These are phyloP conservation scores for Plusia festucae DNA, from an alignment of 2,888 invertebrate species.

Conservation along the genomic window DNA sequence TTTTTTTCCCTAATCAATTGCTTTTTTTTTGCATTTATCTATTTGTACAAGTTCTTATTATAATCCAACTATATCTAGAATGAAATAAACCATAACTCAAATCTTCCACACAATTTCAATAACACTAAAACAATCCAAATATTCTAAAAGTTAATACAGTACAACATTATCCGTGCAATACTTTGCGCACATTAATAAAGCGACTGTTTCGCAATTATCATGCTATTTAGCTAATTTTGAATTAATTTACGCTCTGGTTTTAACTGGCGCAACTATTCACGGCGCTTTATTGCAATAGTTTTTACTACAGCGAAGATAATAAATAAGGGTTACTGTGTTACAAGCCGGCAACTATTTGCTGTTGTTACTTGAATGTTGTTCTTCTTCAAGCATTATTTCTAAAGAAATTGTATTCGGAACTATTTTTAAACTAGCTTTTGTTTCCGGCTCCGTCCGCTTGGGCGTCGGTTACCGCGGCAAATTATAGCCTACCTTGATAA, in stretches of 20 bases:
- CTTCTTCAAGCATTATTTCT: conserved; percentile 34
- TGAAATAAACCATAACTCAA: background rate
- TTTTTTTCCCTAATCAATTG: too few relatives aligned
- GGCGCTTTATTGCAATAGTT: conserved; percentile 23
- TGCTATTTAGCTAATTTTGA: conserved; percentile 36
- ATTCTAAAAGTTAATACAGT: conserved; percentile 28
- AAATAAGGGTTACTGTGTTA: conserved; percentile 31
- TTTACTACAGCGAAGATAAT: conserved; percentile 18
- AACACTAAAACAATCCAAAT: conserved; percentile 13
- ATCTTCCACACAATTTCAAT: conserved; percentile 15
- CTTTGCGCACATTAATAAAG: conserved; percentile 30
- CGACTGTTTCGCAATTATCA: conserved; percentile 40
- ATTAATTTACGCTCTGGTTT: conserved; percentile 37
- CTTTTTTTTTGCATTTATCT: too few relatives aligned
- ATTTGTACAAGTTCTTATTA: background rate
- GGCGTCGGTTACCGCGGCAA: too few relatives aligned
- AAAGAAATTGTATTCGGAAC: conserved; percentile 15
- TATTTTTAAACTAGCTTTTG: too few relatives aligned
- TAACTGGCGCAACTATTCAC: conserved; percentile 37
- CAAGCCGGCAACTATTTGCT: conserved; percentile 14
- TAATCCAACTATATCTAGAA: background rate
- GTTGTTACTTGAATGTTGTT: conserved; percentile 22
- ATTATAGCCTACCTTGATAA: too few relatives aligned
- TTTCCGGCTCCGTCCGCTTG: too few relatives aligned
- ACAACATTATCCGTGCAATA: conserved; percentile 25